These are phyloP conservation scores for Jaculus jaculus DNA, from an alignment of 2,113 vertebrate genomes.

Conservation along the genomic window DNA sequence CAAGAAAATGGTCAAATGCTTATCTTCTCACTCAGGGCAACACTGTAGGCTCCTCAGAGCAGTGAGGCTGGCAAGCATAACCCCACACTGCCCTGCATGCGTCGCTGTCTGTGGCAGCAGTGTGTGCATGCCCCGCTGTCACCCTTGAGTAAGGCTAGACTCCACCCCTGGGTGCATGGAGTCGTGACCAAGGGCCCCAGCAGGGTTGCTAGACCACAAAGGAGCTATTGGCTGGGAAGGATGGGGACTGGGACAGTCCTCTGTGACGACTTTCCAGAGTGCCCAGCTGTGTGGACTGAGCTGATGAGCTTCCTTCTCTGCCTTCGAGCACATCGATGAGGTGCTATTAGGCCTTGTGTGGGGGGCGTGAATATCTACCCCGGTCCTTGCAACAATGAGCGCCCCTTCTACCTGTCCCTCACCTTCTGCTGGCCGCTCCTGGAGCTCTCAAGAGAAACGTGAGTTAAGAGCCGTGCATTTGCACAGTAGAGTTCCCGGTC, in stretches of 20 bases:
- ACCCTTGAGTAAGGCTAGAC: rapidly evolving
- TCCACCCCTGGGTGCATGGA: neutral
- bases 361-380: too few species aligned
- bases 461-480: neutral
- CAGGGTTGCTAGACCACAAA: neutral
- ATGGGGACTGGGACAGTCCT: neutral
- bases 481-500: neutral
- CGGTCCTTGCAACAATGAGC: neutral
- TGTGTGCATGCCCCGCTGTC: neutral
- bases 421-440: neutral
- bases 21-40: neutral
- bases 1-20: neutral
- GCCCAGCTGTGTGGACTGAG: neutral
- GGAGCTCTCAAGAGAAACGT: neutral
- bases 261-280: neutral
- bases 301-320: neutral
- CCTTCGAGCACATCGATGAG: neutral
- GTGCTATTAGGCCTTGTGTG: rapidly evolving
- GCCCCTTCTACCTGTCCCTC: rapidly evolving
- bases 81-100: rapidly evolving
- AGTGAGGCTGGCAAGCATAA: rapidly evolving
- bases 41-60: rapidly evolving
- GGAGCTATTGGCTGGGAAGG: neutral
- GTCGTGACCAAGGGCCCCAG: rapidly evolving
- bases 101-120: rapidly evolving